Base-by-base conservation (phyloP, 2,888 invertebrate genomes). In the Synergus itoensis region DNA sequence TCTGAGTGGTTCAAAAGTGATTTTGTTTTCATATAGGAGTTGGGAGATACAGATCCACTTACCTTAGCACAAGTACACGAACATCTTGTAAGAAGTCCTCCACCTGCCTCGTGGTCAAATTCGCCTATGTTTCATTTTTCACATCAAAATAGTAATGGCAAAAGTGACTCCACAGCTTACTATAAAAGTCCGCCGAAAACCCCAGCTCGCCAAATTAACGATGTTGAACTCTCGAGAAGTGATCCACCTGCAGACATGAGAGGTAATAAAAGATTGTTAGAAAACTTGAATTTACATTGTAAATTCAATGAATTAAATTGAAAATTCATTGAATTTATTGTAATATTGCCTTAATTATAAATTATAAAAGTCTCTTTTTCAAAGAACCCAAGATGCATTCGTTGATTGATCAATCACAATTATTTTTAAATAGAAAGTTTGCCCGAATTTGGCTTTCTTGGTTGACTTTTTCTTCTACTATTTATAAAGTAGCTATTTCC, bases 61-160 rank as follows among this genome's bases (percentile, higher is more conserved):
- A 95, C 96, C 40, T 92, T 96, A 81, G 96, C 96, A 83, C 96
- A 96, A 92, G 95, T 96, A 79, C 97, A 97, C 88, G 96, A 97
- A 89, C 96, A 97, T 90, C 95, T 97, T 94, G 96, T 97, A 76
- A 93, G 97, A 81, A 96, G 96, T 84, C 97, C 97, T 43, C 97
- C 97, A 3, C 97, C 97, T 0, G 96, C 95, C 28, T 95, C 95
- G 83, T 96, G 96, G 96, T 96, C 96, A 43, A 93, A 93, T 85
- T 93, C 94, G 62, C 94, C 94, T n/a, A 92, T 94, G 78, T 94
- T 95, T 88, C 93, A 94, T 84, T 94, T 94, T 88, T 94, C 94
- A 2, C 92, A 92, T 86, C 92, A 91, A 64, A 92, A 92, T 81
- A 92, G 92, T 79, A 91, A 91, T 63, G 92, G 91, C 60, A 86